Base-by-base conservation (phyloP, 1,140 invertebrate species). In the Trichogramma pretiosum region DNA sequence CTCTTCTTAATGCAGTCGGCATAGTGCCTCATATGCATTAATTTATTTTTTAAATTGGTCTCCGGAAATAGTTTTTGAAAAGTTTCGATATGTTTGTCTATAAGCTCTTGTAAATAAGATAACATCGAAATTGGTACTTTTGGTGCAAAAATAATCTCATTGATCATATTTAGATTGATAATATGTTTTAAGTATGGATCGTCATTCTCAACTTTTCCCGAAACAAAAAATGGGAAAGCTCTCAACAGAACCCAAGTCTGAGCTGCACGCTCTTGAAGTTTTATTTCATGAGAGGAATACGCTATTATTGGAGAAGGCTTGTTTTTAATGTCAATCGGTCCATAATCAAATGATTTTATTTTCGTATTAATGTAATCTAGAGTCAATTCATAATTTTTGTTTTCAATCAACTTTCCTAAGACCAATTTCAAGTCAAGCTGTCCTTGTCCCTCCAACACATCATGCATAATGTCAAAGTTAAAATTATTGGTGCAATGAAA, bases 401-500 rank as follows among this genome's bases (percentile, higher is more conserved):
- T 21, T 3, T 13, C 2, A 22, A 32, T 22, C 8, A 43, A 8
- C 16, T 33, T 16, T 2, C 16, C 3, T 8, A 30, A 28, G n/a
- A 43, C 30, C 3, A 43, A 14, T 22, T 43, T 43, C 4, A 34
- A 21, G 9, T 33, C 42, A 18, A 22, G 18, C n/a, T 26, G 43
- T 14, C 21, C 46, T 14, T 28, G 9, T 11, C 46, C 46, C 28
- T 48, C 46, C 7, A 44, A 30, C 7, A 38, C 23, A 24, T 50
- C 40, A 22, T 50, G 48, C 41, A 50, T 50, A 1, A 19, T 10
- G 35, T 50, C 41, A 8, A 50, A 50, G 1, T 23, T 21, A 18
- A 30, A 44, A 30, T 50, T 50, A n/a, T 38, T 16, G 8, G 41
- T 44, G 5, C 22, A 44, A 32, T 44, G 41, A 37, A 50, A 50